These are phyloP conservation scores for Netelia fuscicornis DNA, from an alignment of 2,888 invertebrate species.

Conservation along the genomic window DNA sequence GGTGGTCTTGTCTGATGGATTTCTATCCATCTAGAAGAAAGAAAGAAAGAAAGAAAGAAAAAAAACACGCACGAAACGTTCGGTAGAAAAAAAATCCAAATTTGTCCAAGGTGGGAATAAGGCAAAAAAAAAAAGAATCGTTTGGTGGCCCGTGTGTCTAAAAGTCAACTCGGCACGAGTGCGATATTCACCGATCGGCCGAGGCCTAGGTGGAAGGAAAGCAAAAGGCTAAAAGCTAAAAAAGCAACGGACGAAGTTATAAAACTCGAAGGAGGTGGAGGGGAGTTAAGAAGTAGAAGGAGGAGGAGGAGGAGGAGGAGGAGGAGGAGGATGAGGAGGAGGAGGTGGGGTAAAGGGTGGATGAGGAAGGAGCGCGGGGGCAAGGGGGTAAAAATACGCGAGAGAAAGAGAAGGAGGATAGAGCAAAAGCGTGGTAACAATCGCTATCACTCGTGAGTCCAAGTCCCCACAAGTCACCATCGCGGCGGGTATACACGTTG, in stretches of 20 bases:
- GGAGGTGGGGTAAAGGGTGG: background rate
- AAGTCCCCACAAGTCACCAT: conserved; percentile 73
- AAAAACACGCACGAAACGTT: too few species aligned
- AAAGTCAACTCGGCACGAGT: background rate
- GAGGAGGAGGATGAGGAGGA: background rate
- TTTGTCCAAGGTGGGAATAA: background rate
- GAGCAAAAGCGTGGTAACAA: conserved; percentile 66
- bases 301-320: background rate
- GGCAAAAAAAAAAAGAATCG: background rate
- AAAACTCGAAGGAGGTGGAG: conserved; percentile 29
- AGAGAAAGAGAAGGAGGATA: conserved; percentile 39
- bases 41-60: too few species aligned
- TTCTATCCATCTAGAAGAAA: too few species aligned
- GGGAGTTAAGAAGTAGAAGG: background rate
- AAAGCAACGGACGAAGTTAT: conserved; percentile 6
- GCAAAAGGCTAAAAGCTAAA: background rate
- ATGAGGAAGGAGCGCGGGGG: background rate
- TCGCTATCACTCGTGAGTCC: conserved; percentile 71
- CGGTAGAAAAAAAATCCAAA: background rate
- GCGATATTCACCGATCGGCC: too few species aligned
- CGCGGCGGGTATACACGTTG: conserved; percentile 44
- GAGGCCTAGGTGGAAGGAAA: conserved; percentile 18
- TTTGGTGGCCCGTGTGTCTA: background rate
- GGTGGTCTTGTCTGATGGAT: too few species aligned
- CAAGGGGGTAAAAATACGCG: conserved; percentile 1